Percentiles rank a stretch among this genome's conserved stretches.
phyloP scores from a whole-genome alignment of 2,797 vertebrate species.

The Anableps anableps region DNA sequence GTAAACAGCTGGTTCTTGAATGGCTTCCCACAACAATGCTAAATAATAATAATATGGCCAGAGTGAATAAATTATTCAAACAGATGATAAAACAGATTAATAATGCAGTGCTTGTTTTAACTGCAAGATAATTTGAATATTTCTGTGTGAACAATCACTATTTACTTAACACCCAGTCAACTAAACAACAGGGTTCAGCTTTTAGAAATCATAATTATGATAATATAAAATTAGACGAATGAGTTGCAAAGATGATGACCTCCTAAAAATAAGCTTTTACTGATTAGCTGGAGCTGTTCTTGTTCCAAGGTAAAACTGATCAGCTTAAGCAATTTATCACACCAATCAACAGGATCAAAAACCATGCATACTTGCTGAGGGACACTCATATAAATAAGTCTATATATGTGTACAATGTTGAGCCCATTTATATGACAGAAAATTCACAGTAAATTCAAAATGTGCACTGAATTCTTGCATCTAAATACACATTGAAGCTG shows the following conservation, averaged over 20 bases:
- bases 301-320: background rate
- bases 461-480: background rate
- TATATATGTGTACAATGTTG: background rate
- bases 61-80: constrained; percentile 4
- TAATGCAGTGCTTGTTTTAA: constrained; percentile 43
- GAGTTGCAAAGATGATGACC: background rate
- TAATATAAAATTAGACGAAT: constrained; percentile 8
- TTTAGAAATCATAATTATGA: constrained; percentile 20
- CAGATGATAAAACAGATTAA: constrained; percentile 45
- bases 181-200: background rate
- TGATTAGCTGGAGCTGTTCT: background rate
- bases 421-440: background rate
- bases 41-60: constrained; percentile 36
- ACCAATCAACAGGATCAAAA: background rate
- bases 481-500: background rate
- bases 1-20: constrained; percentile 55
- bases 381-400: background rate
- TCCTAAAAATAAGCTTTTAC: background rate
- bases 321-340: background rate
- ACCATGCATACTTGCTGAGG: background rate
- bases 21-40: constrained; percentile 48
- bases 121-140: constrained; percentile 14
- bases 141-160: constrained; percentile 19
- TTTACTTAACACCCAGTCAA: constrained; percentile 31
- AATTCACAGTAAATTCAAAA: background rate